These are phyloP conservation scores for Ophion ventricosus DNA, from an alignment of 2,888 invertebrate species.

Conservation along the genomic window DNA sequence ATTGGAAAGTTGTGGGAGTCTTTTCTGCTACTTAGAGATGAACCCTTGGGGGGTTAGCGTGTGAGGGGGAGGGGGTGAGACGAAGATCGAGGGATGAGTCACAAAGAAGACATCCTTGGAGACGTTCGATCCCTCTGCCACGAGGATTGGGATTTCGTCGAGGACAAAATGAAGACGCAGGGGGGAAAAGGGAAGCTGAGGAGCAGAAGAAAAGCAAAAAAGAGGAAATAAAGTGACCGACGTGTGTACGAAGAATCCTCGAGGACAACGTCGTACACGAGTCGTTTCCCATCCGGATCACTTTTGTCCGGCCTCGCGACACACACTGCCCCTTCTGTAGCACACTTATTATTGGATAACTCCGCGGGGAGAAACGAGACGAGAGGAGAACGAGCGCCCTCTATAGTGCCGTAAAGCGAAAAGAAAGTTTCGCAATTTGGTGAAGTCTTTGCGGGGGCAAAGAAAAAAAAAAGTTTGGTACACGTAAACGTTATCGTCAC, in stretches of 20 bases:
- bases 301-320: constrained; percentile 37
- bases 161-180: constrained; percentile 35
- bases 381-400: constrained; percentile 17
- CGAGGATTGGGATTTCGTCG: constrained; percentile 46
- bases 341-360: constrained; percentile 52
- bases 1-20: constrained; percentile 72
- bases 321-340: constrained; percentile 1
- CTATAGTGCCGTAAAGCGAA: constrained; percentile 64
- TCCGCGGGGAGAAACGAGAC: constrained; percentile 6
- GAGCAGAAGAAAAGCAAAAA: constrained; percentile 42
- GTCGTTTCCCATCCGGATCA: constrained; percentile 39
- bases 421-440: constrained; percentile 70
- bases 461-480: not conserved
- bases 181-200: constrained; percentile 3
- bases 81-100: constrained; percentile 18
- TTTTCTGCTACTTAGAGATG: constrained; percentile 68
- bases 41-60: constrained; percentile 36
- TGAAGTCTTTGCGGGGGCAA: constrained; percentile 54
- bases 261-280: constrained; percentile 31
- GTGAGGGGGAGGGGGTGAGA: not conserved
- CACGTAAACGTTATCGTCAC: constrained; percentile 13
- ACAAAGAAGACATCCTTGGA: constrained; percentile 2
- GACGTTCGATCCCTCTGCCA: constrained; percentile 32
- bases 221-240: constrained; percentile 61
- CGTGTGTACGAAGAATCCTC: constrained; percentile 17